Evolutionary conservation across 2,113 vertebrate genomes (phyloP), one percentile per base, ranked within the genome.

Genomic region (Ochotona princeps): DNA sequence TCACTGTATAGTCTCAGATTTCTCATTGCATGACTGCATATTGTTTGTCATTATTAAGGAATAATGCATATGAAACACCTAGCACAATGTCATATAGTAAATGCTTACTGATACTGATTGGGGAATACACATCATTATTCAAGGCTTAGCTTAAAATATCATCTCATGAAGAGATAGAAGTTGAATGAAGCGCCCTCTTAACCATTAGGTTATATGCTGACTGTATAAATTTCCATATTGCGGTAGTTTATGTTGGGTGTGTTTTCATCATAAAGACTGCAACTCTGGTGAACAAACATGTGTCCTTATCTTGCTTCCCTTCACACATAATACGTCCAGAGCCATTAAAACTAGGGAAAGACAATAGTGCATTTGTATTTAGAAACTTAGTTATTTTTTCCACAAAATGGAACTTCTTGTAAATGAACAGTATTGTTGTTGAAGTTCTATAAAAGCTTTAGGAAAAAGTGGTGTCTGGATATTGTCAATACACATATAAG

Each of bases 401-500:
- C 49, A 35, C 61, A 13, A 60, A 38, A 90, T 67, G 65, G 1
- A 54, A 76, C 51, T 13, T 44, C 2, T 21, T 95, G 3, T 9
- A 61, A 87, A 63, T 73, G 3, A 90, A 47, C 0, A 14, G 21
- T 44, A 70, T 30, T 67, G 17, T 79, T 82, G 35, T 67, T 72
- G 81, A 90, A 57, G 49, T 15, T 32, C 32, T 51, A 5, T 54
- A 70, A 87, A 90, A 73, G 0, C 21, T 88, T 70, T 57, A 3
- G 28, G 23, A 26, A 30, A 81, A 66, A 70, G 13, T 67, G 11
- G 0, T 30, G 88, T 86, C 13, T 95, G 90, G 89, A 5, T 17
- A 8, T 57, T 87, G 9, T 54, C 95, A 90, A 95, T 80, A 75
- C 61, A 63, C 9, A 20, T 11, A 12, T 47, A 75, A 85, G 73